Base-by-base conservation (phyloP, 2,888 invertebrate genomes). In the Pterostichus niger region DNA sequence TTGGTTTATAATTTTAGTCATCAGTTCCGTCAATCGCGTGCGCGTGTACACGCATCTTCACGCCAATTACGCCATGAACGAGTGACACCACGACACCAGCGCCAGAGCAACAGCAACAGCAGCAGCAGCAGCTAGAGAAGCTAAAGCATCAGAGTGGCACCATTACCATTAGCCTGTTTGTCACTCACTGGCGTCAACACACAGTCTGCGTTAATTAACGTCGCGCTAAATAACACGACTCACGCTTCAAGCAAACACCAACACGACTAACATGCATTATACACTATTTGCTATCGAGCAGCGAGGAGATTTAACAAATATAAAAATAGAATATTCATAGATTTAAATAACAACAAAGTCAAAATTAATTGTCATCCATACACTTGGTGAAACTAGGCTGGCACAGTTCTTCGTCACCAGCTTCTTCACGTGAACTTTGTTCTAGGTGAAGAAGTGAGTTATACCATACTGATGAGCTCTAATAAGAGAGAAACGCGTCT, bases 131-230 rank as follows among this genome's bases (percentile, higher is more conserved):
- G 56, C 52, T 9, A 13, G 40, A 64, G 79, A 64, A 64, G 80
- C 80, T 40, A 68, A 17, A 24, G 17, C 17, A 56, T 6, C 49
- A 49, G 49, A 64, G 64, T 31, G 17, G 40, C 64, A 44, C 68
- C 44, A 71, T 71, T 71, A 35, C 79, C 80, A 80, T 80, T 80
- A 80, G 80, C 52, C 68, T 68, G 80, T 80, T 80, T 80, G 80
- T 80, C 68, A 80, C 49, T 80, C 80, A 80, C 13, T 52, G 17
- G 15, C 44, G 68, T 79, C 59, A 75, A 33, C 59, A 46, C 78
- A 52, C 75, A 75, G 40, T 46, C 61, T 40, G 44, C 68, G 44
- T 71, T 71, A 44, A 80, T 80, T 80, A 80, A 68, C 68, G 49
- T 54, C 33, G 52, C 40, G 77, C 77, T 77, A 56, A 77, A 77